phyloP scores from a whole-genome alignment of 2,797 vertebrate genomes.

The Arnoldichthys spilopterus region DNA sequence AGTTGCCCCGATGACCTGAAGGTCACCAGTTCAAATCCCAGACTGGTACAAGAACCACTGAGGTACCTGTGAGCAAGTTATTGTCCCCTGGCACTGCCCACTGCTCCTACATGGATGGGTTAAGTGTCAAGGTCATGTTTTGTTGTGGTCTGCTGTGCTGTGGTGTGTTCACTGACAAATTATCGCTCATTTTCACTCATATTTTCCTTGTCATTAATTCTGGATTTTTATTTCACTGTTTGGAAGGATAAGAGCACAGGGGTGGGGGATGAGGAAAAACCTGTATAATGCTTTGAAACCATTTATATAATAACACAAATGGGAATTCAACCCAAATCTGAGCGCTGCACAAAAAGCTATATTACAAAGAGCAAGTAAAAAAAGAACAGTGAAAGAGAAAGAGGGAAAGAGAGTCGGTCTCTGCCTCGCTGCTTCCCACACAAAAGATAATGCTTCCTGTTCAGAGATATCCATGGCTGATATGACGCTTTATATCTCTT shows the following conservation, averaged over 20 bases:
- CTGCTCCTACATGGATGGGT: too few relatives aligned
- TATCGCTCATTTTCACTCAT: too few relatives aligned
- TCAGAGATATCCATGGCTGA: conserved; percentile 10
- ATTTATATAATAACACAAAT: conserved; percentile 21
- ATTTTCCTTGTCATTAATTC: not conserved
- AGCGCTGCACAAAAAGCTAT: not conserved
- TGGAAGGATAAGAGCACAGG: not conserved
- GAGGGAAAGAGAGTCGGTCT: not conserved
- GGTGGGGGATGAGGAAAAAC: not conserved
- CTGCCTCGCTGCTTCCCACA: conserved; percentile 9
- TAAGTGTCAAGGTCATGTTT: too few relatives aligned
- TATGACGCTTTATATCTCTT: conserved; percentile 16
- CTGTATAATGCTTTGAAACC: conserved; percentile 5
- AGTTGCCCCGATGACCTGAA: too few relatives aligned
- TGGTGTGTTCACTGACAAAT: too few relatives aligned
- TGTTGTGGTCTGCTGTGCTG: too few relatives aligned
- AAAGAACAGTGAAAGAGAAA: too few relatives aligned
- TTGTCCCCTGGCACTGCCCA: too few relatives aligned
- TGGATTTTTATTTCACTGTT: not conserved
- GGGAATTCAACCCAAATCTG: not conserved
- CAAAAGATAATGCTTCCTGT: conserved; percentile 24
- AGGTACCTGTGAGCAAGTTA: too few relatives aligned
- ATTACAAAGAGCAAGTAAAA: not conserved
- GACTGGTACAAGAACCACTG: too few relatives aligned
- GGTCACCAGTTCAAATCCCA: too few relatives aligned